Evolutionary conservation across 1,140 invertebrate species (phyloP).

Genomic region (Ceratina calcarata): DNA sequence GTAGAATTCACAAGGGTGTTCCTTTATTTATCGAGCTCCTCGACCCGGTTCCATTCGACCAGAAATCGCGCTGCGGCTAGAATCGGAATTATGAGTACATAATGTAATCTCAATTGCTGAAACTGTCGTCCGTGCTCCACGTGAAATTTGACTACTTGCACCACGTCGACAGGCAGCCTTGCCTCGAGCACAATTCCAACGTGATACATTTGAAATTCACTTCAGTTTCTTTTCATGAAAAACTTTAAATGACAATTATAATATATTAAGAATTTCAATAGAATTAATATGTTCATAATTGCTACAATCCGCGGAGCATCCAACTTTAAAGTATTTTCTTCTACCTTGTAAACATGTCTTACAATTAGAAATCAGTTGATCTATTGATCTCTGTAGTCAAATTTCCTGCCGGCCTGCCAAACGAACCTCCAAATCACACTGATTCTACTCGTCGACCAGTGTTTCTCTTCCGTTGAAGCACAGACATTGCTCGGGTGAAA

Average conservation of each 20-base stretch:
- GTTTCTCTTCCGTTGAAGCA: no score
- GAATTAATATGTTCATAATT: no score
- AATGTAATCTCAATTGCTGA: not conserved
- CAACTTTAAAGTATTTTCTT: no score
- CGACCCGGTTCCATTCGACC: conserved; percentile 8
- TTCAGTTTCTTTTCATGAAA: no score
- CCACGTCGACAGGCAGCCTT: no score
- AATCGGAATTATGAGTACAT: not conserved
- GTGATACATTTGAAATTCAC: no score
- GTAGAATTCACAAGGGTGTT: not conserved
- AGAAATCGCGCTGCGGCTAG: not conserved
- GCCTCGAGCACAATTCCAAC: no score
- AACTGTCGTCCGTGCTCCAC: not conserved
- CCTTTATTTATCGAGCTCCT: conserved; percentile 17
- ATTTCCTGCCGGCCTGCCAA: no score
- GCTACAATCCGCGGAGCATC: no score
- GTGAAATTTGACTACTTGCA: not conserved
- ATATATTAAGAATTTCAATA: no score
- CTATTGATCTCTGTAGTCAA: not conserved
- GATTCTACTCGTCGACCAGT: conserved; percentile 5
- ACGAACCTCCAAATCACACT: conserved; percentile 1
- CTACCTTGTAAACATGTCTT: no score
- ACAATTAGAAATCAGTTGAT: not conserved
- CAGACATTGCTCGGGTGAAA: not conserved
- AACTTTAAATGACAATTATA: no score